Percentiles rank a stretch among this genome's conserved stretches.
phyloP scores from a whole-genome alignment of 2,113 vertebrate species.

The Edolisoma coerulescens region DNA sequence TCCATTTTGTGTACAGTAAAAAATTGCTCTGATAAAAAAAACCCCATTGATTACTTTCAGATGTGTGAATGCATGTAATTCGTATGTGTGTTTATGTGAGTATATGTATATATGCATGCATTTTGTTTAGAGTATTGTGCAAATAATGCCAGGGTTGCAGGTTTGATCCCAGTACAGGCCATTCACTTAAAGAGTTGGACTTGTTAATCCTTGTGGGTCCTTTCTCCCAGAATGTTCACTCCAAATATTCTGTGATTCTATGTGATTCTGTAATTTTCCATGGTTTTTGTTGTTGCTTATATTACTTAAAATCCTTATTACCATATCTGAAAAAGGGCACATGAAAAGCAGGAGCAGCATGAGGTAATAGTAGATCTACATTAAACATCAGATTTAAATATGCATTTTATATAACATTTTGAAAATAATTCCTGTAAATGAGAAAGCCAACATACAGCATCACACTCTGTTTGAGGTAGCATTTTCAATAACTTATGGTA shows the following conservation, averaged over 20 bases:
- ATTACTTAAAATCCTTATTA: not conserved
- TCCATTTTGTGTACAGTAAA: not conserved
- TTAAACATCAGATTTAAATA: not conserved
- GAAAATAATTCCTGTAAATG: not conserved
- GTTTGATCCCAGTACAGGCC: not conserved
- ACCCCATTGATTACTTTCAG: not conserved
- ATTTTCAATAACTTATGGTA: not conserved
- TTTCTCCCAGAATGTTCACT: not conserved
- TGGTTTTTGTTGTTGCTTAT: not conserved
- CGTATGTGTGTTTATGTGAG: not conserved
- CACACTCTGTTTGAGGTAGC: not conserved
- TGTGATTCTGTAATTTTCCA: not conserved
- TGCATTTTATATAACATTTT: not conserved
- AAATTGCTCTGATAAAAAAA: not conserved
- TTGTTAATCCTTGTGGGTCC: fast-evolving
- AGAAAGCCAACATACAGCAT: not conserved
- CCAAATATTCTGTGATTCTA: not conserved
- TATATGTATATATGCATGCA: not conserved
- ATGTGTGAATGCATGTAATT: not conserved
- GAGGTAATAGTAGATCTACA: not conserved
- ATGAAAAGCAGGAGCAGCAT: not conserved
- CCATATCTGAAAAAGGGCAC: not conserved
- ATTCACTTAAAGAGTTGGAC: not conserved
- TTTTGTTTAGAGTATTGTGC: not conserved
- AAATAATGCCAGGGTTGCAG: not conserved